phyloP scores from a whole-genome alignment of 1,140 invertebrate species.

The Druon quercuslanigerum region DNA sequence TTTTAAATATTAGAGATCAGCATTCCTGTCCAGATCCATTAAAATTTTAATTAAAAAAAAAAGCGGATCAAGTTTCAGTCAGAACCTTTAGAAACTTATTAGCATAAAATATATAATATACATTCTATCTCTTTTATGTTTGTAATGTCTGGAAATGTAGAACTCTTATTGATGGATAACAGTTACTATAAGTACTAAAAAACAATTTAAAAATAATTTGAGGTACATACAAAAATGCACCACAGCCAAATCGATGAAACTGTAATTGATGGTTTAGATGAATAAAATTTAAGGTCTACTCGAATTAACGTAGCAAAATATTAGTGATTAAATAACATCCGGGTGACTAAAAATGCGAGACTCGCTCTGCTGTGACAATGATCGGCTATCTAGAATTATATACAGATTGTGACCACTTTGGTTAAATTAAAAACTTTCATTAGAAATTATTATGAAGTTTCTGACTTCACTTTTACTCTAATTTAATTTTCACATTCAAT shows the following conservation, averaged over 20 bases:
- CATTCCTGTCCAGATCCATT: too few relatives aligned
- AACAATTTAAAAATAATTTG: conserved; percentile 13
- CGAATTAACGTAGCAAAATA: conserved; percentile 11
- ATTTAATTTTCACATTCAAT: too few relatives aligned
- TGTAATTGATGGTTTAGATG: conserved; percentile 1
- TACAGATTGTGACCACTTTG: background rate
- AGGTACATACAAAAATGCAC: conserved; percentile 1
- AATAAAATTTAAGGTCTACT: conserved; percentile 11
- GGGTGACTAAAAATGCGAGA: background rate
- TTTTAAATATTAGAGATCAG: too few relatives aligned
- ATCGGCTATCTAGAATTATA: background rate
- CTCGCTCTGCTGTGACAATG: background rate
- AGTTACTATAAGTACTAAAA: background rate
- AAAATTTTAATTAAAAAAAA: too few relatives aligned
- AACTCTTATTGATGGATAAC: background rate
- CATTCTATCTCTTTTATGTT: too few relatives aligned
- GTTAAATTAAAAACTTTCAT: background rate
- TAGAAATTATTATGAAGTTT: background rate
- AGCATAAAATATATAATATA: too few relatives aligned
- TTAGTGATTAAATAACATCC: conserved; percentile 17
- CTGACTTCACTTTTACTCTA: too few relatives aligned
- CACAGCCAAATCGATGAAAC: background rate
- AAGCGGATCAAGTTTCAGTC: too few relatives aligned
- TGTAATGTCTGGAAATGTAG: too few relatives aligned
- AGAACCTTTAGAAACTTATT: too few relatives aligned